Base-by-base conservation (phyloP, 2,797 vertebrate genomes). In the Falco naumanni region DNA sequence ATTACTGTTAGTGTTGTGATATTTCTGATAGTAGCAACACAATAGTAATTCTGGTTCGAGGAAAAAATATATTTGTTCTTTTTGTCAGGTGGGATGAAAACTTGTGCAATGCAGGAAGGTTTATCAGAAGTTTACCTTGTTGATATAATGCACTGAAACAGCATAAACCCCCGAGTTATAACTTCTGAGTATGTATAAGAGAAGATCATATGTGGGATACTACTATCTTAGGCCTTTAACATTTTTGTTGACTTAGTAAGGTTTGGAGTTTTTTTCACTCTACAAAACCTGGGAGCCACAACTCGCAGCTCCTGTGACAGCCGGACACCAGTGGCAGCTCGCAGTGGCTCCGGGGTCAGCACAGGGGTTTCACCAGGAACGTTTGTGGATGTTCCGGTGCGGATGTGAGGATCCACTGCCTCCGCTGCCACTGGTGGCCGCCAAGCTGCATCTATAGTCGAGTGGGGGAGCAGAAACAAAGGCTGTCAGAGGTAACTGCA, bases 401-500 rank as follows among this genome's bases (percentile, higher is more conserved):
- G 54, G 6, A 4, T 4, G 41, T 0, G 31, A 63, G 70, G 57
- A 28, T 5, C 1, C 16, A 15, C 53, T 39, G 43, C 17, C 53
- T 22, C 14, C 2, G 14, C 50, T 21, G 26, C 54, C 39, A 2
- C 18, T 1, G 34, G 64, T 53, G 8, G 37, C 53, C 10, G 3
- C 3, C 5, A 4, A 24, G 47, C 34, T 64, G 50, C 61, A 14
- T 1, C 70, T 11, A 1, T 6, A 14, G 24, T 20, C 1, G 5
- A 20, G 51, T 6, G 5, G 29, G 3, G 33, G 2, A 33, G 26
- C 11, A n/a, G 45, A 5, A 33, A 31, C 39, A 37, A 43, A n/a
- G 53, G 45, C 70, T 59, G 51, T 4, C 41, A 37, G 53, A 33
- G 33, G 41, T 5, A 37, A 51, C 2, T 28, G 72, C n/a, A 16